phyloP scores from a whole-genome alignment of 2,113 vertebrate genomes.

The Platichthys flesus region DNA sequence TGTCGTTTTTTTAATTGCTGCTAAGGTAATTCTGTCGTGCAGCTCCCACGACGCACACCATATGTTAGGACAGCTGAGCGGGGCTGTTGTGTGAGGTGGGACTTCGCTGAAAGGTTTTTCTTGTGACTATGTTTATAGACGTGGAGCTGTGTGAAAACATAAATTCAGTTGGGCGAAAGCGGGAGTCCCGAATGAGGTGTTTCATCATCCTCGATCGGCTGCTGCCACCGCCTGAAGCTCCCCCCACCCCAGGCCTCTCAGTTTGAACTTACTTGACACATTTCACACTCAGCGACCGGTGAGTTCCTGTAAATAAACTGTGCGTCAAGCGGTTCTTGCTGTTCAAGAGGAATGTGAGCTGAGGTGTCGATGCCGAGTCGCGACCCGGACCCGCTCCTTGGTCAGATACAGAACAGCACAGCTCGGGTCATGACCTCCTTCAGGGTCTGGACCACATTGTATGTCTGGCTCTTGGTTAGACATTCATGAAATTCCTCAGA shows the following conservation, averaged over 20 bases:
- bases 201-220: not conserved
- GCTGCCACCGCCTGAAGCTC: not conserved
- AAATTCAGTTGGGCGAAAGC: not conserved
- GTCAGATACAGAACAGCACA: not conserved
- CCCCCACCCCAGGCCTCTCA: constrained; percentile 2
- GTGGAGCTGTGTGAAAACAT: not conserved
- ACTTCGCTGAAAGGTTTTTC: not conserved
- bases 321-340: constrained; percentile 17
- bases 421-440: not conserved
- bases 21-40: constrained; percentile 40
- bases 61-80: constrained; percentile 25
- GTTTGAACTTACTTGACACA: constrained; percentile 49
- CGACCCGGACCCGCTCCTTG: constrained; percentile 4
- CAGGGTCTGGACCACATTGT: not conserved
- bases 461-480: not conserved
- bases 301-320: constrained; percentile 37
- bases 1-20: constrained; percentile 38
- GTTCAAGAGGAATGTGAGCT: constrained; percentile 14
- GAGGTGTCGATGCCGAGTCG: constrained; percentile 17
- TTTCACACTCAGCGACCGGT: constrained; percentile 45
- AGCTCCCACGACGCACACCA: constrained; percentile 10
- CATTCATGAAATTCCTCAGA: not conserved
- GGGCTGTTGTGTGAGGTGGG: not conserved
- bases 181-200: not conserved
- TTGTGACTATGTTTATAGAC: not conserved